A percentile compares a stretch with the other conserved stretches of the same genome.
Conservation (phyloP, 2,797 vertebrate genomes). For the Darevskia mixta region DNA sequence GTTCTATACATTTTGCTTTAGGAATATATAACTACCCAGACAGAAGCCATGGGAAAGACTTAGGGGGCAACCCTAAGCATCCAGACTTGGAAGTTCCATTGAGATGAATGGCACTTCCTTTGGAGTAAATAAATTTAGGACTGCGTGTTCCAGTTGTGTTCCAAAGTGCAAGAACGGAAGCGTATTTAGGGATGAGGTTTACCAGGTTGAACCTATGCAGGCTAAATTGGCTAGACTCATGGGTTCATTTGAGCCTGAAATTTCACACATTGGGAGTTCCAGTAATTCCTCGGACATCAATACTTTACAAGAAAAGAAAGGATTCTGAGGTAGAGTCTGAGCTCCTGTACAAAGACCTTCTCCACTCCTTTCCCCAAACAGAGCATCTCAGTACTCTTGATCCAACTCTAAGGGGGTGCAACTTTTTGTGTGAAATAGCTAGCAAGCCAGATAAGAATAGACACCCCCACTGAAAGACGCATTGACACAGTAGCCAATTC, state of each 20-base stretch:
- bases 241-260: background rate
- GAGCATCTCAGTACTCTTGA: background rate
- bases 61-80: background rate
- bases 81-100: background rate
- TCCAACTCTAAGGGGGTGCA: background rate
- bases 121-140: background rate
- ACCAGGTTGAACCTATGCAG: background rate
- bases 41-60: slow-evolving; percentile 56
- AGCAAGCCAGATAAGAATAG: background rate
- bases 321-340: background rate
- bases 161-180: background rate
- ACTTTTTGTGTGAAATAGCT: background rate
- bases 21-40: slow-evolving; percentile 56
- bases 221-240: background rate
- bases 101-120: background rate
- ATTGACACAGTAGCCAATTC: background rate
- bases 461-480: background rate
- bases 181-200: background rate
- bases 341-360: background rate
- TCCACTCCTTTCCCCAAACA: background rate
- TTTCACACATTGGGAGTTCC: background rate
- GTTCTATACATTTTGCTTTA: slow-evolving; percentile 70
- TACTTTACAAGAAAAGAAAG: background rate
- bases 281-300: background rate
- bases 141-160: background rate